Evolutionary conservation across 2,113 vertebrate genomes (phyloP).

Genomic region (Cottus gobio): DNA sequence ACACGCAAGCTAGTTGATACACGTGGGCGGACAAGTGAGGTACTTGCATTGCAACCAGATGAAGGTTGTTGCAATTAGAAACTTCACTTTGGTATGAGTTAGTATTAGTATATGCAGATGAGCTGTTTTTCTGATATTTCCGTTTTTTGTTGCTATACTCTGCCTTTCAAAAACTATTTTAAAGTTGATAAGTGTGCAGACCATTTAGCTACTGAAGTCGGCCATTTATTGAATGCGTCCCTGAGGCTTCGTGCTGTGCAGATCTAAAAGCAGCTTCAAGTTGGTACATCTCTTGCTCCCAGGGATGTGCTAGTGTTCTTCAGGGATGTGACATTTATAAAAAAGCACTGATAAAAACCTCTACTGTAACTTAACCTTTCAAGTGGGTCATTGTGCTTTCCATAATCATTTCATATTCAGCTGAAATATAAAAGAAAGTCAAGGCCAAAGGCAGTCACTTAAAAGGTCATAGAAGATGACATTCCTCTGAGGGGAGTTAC

Average conservation of each 20-base stretch:
- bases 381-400: conserved; percentile 40
- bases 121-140: conserved; percentile 1
- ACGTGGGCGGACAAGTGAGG: background rate
- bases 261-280: conserved; percentile 33
- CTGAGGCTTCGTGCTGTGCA: conserved; percentile 3
- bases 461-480: conserved; percentile 60
- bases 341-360: conserved; percentile 61
- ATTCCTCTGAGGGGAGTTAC: conserved; percentile 26
- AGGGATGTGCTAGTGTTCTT: conserved; percentile 45
- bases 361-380: conserved; percentile 53
- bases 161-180: conserved; percentile 7
- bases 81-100: conserved; percentile 16
- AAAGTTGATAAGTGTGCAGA: conserved; percentile 9
- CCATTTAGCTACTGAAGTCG: background rate
- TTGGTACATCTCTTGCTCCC: conserved; percentile 30
- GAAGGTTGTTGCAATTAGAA: conserved; percentile 4
- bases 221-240: background rate
- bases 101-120: background rate
- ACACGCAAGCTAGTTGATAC: background rate
- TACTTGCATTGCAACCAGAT: background rate
- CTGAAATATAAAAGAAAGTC: conserved; percentile 30
- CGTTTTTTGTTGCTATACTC: background rate
- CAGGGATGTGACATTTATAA: conserved; percentile 64
- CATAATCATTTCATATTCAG: conserved; percentile 55
- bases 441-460: conserved; percentile 56